Evolutionary conservation across 2,888 invertebrate genomes (phyloP), one percentile per base, ranked within the genome.

Genomic region (Himalopsyche tibetana): DNA sequence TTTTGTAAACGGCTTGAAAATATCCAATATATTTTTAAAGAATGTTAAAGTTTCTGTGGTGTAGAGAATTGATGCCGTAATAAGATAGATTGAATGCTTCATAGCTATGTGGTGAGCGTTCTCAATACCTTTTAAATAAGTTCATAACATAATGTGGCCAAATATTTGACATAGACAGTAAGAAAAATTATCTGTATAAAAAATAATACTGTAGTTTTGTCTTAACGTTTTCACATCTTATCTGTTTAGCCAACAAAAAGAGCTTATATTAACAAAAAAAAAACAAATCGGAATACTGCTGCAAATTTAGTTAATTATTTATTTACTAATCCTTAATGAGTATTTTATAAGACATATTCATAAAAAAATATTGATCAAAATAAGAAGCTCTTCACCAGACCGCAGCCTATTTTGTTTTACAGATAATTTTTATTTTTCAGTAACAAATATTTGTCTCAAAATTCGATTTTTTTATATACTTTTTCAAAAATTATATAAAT

Each of bases 131-230:
- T 83, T 79, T 83, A 83, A n/a, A 83, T 74, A 83, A 79, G 38
- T 83, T 69, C 56, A 42, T 56, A 74, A 83, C 40, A 83, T 81
- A 82, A 45, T 63, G 87, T 87, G 84, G 87, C 87, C 87, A 87
- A 87, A 87, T 87, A 87, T 87, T 86, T 85, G 36, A 85, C 55
- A 82, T 85, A 85, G 85, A 81, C 63, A 51, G 69, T 82, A 82
- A 74, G 55, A 82, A 74, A 83, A 56, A 69, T 83, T 74, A 83
- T 42, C 28, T 38, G 40, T 69, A 69, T 69, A 45, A 45, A 83
- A 19, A 56, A 11, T 56, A 82, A 82, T 82, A 82, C 36, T 82
- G 56, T 42, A 80, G 51, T 80, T 45, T 80, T 80, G n/a, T 45
- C 80, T 80, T 74, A 74, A 74, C 74, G 74, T 74, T 74, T 74